A percentile compares a stretch with the other conserved stretches of the same genome.
These are phyloP conservation scores for Halichoerus grypus DNA, from an alignment of 2,113 vertebrate genomes.

Conservation along the genomic window DNA sequence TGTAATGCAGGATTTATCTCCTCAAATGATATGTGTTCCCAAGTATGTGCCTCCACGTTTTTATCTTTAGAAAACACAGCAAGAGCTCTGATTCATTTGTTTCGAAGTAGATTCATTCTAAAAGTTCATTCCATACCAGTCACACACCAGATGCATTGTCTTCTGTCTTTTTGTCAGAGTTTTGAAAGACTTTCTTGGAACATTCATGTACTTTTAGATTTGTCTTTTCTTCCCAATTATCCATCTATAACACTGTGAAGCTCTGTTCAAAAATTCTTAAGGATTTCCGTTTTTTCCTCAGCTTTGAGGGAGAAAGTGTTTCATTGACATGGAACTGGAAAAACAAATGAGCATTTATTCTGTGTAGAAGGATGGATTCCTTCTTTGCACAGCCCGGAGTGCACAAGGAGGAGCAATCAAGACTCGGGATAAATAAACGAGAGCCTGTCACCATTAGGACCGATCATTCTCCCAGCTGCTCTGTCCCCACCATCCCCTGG, in stretches of 20 bases:
- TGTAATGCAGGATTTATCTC: not conserved
- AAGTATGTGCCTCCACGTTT: not conserved
- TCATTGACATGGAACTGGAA: constrained; percentile 27
- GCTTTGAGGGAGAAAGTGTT: not conserved
- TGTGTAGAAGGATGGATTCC: not conserved
- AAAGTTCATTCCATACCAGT: constrained; percentile 20
- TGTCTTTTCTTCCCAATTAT: constrained; percentile 54
- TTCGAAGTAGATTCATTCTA: constrained; percentile 25
- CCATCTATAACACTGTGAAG: constrained; percentile 51
- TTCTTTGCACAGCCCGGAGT: not conserved
- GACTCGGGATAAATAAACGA: constrained; percentile 46
- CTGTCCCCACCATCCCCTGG: not conserved
- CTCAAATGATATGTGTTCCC: not conserved
- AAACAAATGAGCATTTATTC: constrained; percentile 60
- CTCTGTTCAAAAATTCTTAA: constrained; percentile 56
- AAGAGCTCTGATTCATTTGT: not conserved
- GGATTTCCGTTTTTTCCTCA: constrained; percentile 44
- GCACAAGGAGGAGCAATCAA: not conserved
- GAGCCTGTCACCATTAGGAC: not conserved
- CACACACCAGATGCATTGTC: constrained; percentile 59
- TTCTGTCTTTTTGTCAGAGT: constrained; percentile 56
- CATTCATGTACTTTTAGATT: constrained; percentile 36
- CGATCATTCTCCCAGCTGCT: not conserved
- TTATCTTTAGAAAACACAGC: constrained; percentile 58
- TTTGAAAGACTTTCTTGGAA: constrained; percentile 71